Percentiles rank a stretch among this genome's conserved stretches.
phyloP scores from a whole-genome alignment of 2,888 invertebrate species.

The Adelognathus sp. region DNA sequence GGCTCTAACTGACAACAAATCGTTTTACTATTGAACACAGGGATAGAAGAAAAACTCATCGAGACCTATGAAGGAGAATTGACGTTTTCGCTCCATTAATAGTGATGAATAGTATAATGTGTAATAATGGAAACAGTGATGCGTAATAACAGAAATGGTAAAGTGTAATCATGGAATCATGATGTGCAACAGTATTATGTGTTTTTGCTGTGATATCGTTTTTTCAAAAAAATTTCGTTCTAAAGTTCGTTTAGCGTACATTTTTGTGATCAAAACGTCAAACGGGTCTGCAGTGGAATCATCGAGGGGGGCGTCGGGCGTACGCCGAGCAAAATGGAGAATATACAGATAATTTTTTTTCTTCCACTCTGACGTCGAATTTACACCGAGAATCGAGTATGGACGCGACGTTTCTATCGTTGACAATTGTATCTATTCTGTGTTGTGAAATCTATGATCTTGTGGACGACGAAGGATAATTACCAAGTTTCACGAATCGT shows the following conservation, averaged over 20 bases:
- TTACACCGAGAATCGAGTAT: neutral
- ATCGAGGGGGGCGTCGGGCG: neutral
- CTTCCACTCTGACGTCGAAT: neutral
- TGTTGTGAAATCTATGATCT: neutral
- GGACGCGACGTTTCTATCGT: neutral
- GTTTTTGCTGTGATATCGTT: too few species aligned
- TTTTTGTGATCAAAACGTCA: neutral
- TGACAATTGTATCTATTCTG: neutral
- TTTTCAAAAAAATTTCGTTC: too few species aligned
- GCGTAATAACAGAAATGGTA: too few species aligned
- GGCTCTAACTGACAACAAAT: too few species aligned
- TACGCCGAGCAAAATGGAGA: neutral
- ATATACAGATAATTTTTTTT: neutral
- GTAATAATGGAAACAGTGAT: too few species aligned
- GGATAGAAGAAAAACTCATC: too few species aligned
- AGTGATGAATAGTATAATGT: too few species aligned
- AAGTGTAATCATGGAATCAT: too few species aligned
- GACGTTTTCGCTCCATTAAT: too few species aligned
- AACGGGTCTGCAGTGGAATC: neutral
- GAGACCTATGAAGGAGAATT: too few species aligned
- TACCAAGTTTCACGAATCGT: conserved; percentile 48
- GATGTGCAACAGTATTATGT: too few species aligned
- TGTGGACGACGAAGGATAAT: neutral
- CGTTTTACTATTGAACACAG: too few species aligned
- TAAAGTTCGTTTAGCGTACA: neutral